Conservation (phyloP, 2,888 invertebrate genomes). For the Cantharis nigra region DNA sequence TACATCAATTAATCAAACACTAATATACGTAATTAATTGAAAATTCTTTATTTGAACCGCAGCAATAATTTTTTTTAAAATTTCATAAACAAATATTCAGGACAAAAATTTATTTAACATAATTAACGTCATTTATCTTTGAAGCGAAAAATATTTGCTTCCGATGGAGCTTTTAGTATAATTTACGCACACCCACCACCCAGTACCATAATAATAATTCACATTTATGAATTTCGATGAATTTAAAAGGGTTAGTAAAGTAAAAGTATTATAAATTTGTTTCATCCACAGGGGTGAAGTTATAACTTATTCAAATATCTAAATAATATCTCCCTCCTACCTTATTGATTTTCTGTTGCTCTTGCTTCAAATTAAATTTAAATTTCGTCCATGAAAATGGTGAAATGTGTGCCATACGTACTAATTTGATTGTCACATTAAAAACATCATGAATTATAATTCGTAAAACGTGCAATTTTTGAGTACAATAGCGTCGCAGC, state of each 20-base stretch:
- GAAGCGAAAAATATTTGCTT: not conserved
- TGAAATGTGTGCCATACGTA: conserved; percentile 1
- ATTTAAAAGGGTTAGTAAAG: not conserved
- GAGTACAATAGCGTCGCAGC: not conserved
- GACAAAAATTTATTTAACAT: not conserved
- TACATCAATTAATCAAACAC: not conserved
- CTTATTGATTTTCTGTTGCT: conserved; percentile 16
- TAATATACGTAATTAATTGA: not conserved
- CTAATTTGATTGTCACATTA: conserved; percentile 8
- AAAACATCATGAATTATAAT: not conserved
- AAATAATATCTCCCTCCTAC: conserved; percentile 6
- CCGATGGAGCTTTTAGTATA: not conserved
- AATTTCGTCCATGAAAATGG: conserved; percentile 14
- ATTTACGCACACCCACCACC: not conserved
- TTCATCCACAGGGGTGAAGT: conserved; percentile 5
- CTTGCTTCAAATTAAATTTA: conserved; percentile 16
- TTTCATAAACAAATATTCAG: not conserved
- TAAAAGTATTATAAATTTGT: conserved; percentile 13
- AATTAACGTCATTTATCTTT: not conserved
- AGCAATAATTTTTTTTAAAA: not conserved
- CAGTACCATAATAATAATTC: conserved; percentile 1
- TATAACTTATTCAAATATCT: conserved; percentile 6
- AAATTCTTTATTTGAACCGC: not conserved
- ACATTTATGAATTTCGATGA: conserved; percentile 1
- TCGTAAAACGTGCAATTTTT: not conserved